phyloP scores from a whole-genome alignment of 2,888 invertebrate genomes.

The Poecilobothrus nobilitatus region DNA sequence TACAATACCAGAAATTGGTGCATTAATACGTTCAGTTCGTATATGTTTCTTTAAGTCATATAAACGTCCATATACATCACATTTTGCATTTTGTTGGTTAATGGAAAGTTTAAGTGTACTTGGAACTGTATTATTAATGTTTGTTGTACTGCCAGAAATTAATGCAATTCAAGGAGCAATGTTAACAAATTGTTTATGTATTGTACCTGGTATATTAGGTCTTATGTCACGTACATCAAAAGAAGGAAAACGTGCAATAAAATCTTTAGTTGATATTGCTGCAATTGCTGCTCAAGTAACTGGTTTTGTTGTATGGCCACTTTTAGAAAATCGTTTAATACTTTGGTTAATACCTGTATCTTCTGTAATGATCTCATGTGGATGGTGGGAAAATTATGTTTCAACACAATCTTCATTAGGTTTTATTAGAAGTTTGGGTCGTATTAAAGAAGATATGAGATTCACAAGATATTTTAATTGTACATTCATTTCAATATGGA shows the following conservation, averaged over 20 bases:
- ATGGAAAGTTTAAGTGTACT: constrained; percentile 84
- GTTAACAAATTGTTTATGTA: constrained; percentile 91
- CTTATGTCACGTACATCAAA: constrained; percentile 73
- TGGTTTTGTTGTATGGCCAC: constrained; percentile 87
- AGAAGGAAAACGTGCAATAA: constrained; percentile 67
- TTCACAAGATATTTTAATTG: constrained; percentile 81
- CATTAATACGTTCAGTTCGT: constrained; percentile 71
- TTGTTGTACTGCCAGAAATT: constrained; percentile 80
- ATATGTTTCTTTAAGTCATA: constrained; percentile 88
- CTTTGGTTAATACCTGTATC: constrained; percentile 82
- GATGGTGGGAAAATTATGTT: constrained; percentile 99
- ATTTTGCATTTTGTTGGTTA: constrained; percentile 54
- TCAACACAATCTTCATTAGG: constrained; percentile 74
- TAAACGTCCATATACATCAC: constrained; percentile 53
- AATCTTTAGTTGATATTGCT: constrained; percentile 72
- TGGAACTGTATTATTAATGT: constrained; percentile 78
- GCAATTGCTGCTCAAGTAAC: constrained; percentile 84
- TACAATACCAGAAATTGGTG: constrained; percentile 80
- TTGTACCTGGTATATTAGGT: constrained; percentile 67
- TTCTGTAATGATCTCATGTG: constrained; percentile 76
- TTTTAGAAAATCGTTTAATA: constrained; percentile 64
- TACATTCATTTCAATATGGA: constrained; percentile 86
- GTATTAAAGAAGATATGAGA: constrained; percentile 70
- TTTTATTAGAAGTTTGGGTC: constrained; percentile 60
- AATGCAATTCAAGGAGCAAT: constrained; percentile 93